phyloP scores from a whole-genome alignment of 2,797 vertebrate genomes.

The Simalia tracyae region DNA sequence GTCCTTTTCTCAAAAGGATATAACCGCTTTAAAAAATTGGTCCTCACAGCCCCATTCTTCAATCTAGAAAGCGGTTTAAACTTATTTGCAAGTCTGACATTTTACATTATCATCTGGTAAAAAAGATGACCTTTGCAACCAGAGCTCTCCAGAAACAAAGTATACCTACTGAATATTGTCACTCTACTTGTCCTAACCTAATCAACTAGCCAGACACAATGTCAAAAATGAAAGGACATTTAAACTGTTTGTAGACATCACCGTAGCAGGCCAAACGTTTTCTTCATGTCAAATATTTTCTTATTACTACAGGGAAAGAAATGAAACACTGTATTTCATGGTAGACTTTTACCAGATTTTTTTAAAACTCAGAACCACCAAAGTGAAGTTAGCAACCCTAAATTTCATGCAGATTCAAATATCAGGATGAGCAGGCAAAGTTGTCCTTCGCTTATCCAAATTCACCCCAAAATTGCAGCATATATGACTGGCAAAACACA shows the following conservation, averaged over 20 bases:
- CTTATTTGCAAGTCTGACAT: constrained; percentile 58
- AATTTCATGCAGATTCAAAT: constrained; percentile 42
- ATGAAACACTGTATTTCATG: constrained; percentile 31
- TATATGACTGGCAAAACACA: rapidly evolving
- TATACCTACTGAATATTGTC: constrained; percentile 39
- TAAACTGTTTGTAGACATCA: constrained; percentile 35
- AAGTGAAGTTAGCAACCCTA: constrained; percentile 28
- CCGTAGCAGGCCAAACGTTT: constrained; percentile 35
- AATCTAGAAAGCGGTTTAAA: constrained; percentile 54
- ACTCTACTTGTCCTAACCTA: background rate
- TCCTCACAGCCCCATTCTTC: constrained; percentile 40
- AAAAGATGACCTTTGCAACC: constrained; percentile 52
- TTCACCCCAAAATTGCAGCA: constrained; percentile 40
- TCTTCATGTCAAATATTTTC: background rate
- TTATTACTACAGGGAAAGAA: background rate
- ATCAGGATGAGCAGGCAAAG: constrained; percentile 50
- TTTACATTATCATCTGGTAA: constrained; percentile 55
- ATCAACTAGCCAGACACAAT: constrained; percentile 52
- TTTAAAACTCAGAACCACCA: constrained; percentile 33
- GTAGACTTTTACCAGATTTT: constrained; percentile 34
- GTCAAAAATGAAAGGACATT: constrained; percentile 51
- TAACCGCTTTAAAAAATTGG: constrained; percentile 9
- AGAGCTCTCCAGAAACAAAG: constrained; percentile 44
- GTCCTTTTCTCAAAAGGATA: constrained; percentile 20
- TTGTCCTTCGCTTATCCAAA: constrained; percentile 52